These are phyloP conservation scores for Polypterus senegalus DNA, from an alignment of 2,113 vertebrate species.

Conservation along the genomic window DNA sequence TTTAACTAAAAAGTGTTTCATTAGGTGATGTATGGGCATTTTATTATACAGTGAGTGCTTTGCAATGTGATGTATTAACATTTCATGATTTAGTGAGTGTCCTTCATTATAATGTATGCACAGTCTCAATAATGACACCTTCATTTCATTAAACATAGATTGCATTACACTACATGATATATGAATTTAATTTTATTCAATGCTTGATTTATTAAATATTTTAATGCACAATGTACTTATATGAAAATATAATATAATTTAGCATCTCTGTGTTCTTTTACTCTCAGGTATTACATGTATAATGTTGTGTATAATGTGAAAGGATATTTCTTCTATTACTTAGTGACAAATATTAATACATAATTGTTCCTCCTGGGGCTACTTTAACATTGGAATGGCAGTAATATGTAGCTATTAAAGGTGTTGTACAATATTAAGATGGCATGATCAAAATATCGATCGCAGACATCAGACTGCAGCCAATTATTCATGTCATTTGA, in stretches of 20 bases:
- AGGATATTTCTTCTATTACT: not conserved
- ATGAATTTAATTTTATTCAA: slow-evolving; percentile 33
- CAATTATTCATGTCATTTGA: too few species aligned
- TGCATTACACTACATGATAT: slow-evolving; percentile 29
- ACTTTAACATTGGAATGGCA: not conserved
- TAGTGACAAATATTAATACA: slow-evolving; percentile 5
- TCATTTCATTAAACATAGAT: slow-evolving; percentile 27
- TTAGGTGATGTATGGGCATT: slow-evolving; percentile 27
- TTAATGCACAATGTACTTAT: slow-evolving; percentile 10
- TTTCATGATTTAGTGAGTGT: slow-evolving; percentile 17
- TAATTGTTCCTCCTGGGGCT: not conserved
- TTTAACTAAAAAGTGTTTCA: slow-evolving; percentile 1
- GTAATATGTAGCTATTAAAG: too few species aligned
- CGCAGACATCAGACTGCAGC: too few species aligned
- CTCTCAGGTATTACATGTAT: not conserved
- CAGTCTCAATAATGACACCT: slow-evolving; percentile 23
- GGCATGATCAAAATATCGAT: too few species aligned
- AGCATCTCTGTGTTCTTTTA: not conserved
- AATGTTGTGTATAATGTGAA: too few species aligned
- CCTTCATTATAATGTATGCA: slow-evolving; percentile 12
- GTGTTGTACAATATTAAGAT: too few species aligned
- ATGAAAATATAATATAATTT: slow-evolving; percentile 22
- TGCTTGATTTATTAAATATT: slow-evolving; percentile 29
- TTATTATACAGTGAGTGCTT: slow-evolving; percentile 32
- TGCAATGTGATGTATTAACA: slow-evolving; percentile 31